Evolutionary conservation across 2,888 invertebrate genomes (phyloP).

Genomic region (Chesias legatella): DNA sequence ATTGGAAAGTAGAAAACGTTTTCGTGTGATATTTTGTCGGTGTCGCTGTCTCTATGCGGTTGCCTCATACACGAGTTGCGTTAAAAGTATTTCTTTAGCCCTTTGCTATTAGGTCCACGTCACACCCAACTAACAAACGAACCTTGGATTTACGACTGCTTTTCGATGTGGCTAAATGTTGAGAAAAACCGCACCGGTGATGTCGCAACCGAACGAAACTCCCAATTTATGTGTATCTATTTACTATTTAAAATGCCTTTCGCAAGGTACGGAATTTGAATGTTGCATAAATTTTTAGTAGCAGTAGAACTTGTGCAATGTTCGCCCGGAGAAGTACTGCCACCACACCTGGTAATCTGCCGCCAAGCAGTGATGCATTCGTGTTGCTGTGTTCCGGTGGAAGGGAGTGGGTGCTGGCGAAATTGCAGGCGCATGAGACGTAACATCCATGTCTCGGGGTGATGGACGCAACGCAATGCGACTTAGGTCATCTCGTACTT

Average conservation of each 20-base stretch:
- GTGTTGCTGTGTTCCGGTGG: too few relatives aligned
- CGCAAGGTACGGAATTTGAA: conserved; percentile 38
- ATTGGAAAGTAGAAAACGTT: conserved; percentile 76
- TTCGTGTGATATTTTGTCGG: conserved; percentile 53
- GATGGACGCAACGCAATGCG: too few relatives aligned
- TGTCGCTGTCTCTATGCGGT: conserved; percentile 9
- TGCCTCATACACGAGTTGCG: conserved; percentile 12
- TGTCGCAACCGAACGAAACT: conserved; percentile 54
- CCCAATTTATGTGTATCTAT: conserved; percentile 41
- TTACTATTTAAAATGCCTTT: conserved; percentile 43
- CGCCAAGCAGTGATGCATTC: too few relatives aligned
- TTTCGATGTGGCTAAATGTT: conserved; percentile 62
- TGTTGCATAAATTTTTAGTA: conserved; percentile 14
- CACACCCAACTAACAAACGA: conserved; percentile 60
- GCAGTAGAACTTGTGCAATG: too few relatives aligned
- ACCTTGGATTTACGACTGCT: conserved; percentile 57
- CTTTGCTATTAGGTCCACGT: conserved; percentile 36
- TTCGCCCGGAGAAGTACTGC: too few relatives aligned
- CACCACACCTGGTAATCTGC: too few relatives aligned
- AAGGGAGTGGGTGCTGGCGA: too few relatives aligned
- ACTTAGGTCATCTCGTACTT: too few relatives aligned
- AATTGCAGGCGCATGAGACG: too few relatives aligned
- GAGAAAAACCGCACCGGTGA: conserved; percentile 50
- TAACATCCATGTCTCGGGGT: too few relatives aligned
- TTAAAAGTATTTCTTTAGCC: conserved; percentile 34